Conservation (phyloP, 1,140 invertebrate genomes). For the Drosophila tani region DNA sequence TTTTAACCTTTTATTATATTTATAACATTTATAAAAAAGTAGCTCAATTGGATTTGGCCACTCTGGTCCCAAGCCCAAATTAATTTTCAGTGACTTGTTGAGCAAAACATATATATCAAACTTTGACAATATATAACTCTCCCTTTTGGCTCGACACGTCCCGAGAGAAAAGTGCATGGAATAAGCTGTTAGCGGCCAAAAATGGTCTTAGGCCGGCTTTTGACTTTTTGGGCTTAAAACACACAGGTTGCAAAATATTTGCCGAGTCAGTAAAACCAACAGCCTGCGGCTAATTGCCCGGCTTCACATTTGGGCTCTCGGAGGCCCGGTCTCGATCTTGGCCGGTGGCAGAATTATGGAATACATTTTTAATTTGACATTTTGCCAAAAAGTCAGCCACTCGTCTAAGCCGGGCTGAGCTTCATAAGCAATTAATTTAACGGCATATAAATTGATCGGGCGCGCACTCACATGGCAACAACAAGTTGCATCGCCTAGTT, state of each 20-base stretch:
- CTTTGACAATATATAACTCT: slow-evolving; percentile 9
- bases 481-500: slow-evolving; percentile 74
- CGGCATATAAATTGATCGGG: slow-evolving; percentile 74
- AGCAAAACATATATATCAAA: slow-evolving; percentile 48
- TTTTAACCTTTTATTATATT: background rate
- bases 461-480: slow-evolving; percentile 36
- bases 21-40: background rate
- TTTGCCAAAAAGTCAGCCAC: slow-evolving; percentile 72
- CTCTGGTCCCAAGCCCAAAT: background rate
- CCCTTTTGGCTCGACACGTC: slow-evolving; percentile 32
- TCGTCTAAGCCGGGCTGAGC: slow-evolving; percentile 65
- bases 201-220: slow-evolving; percentile 55
- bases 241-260: slow-evolving; percentile 74
- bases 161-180: slow-evolving; percentile 32
- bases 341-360: slow-evolving; percentile 63
- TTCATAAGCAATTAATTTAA: slow-evolving; percentile 80
- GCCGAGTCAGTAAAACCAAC: slow-evolving; percentile 29
- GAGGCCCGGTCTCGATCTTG: background rate
- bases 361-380: slow-evolving; percentile 83
- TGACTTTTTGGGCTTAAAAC: slow-evolving; percentile 43
- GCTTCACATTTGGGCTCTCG: slow-evolving; percentile 50
- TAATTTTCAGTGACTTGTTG: slow-evolving; percentile 20
- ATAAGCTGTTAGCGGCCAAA: slow-evolving; percentile 51
- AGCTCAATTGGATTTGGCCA: background rate
- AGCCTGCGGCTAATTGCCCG: slow-evolving; percentile 71